These are phyloP conservation scores for Psilopogon haemacephalus DNA, from an alignment of 2,113 vertebrate species.

Conservation along the genomic window DNA sequence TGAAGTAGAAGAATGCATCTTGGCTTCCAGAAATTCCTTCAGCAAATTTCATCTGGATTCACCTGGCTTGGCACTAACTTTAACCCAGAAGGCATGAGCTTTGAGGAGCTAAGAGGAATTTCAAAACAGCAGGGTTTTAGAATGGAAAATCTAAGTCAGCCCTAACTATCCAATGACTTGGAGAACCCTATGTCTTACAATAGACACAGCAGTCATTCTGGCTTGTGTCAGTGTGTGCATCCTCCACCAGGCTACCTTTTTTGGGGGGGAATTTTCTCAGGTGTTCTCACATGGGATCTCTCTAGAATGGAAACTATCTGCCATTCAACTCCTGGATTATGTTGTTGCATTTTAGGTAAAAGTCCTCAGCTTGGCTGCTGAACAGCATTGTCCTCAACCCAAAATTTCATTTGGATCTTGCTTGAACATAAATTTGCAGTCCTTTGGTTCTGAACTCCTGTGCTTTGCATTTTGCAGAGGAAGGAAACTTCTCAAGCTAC, in stretches of 20 bases:
- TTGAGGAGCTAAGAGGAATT: slow-evolving; percentile 26
- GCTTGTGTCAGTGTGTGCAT: not conserved
- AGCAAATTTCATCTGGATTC: not conserved
- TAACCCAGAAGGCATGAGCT: slow-evolving; percentile 24
- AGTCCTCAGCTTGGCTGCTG: not conserved
- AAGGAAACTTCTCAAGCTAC: not conserved
- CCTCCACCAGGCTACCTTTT: not conserved
- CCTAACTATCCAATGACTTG: not conserved
- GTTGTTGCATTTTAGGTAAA: not conserved
- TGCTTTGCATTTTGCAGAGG: not conserved
- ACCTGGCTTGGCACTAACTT: slow-evolving; percentile 13
- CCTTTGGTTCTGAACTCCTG: not conserved
- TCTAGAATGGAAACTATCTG: not conserved
- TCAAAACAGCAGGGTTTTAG: slow-evolving; percentile 31
- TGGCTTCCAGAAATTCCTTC: slow-evolving; percentile 26
- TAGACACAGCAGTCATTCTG: not conserved
- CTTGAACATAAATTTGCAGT: not conserved
- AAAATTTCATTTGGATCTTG: not conserved
- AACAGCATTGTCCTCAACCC: not conserved
- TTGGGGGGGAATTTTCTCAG: not conserved
- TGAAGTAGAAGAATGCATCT: not conserved
- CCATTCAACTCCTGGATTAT: not conserved
- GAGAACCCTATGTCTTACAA: not conserved
- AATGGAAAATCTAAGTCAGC: slow-evolving; percentile 1
- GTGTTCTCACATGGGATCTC: not conserved